Conservation (phyloP, 2,888 invertebrate species). For the Tetrapedia diversipes region DNA sequence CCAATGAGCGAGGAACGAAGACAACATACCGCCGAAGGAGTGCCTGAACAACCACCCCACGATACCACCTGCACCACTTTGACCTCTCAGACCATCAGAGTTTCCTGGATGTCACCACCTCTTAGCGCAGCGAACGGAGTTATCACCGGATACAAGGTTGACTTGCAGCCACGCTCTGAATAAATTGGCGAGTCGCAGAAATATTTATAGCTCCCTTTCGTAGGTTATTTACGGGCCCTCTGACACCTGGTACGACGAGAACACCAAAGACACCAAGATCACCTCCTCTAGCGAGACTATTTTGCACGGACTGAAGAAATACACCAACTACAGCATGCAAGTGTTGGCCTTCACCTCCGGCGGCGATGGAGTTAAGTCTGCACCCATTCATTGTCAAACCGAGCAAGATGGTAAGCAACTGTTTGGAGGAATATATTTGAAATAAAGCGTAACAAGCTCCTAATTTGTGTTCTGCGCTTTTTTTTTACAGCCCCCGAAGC, state of each 20-base stretch:
- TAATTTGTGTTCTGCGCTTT: not conserved
- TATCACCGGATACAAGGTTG: constrained; percentile 95
- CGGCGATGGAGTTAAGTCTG: constrained; percentile 95
- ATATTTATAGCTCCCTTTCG: constrained; percentile 15
- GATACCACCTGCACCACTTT: constrained; percentile 96
- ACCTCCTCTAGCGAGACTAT: constrained; percentile 96
- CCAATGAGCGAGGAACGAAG: constrained; percentile 94
- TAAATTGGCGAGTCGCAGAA: not conserved
- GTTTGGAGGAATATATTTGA: not conserved
- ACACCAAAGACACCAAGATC: constrained; percentile 94
- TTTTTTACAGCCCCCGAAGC: constrained; percentile 92
- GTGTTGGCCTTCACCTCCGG: constrained; percentile 97
- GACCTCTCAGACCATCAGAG: constrained; percentile 96
- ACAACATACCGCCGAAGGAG: constrained; percentile 97
- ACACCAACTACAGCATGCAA: constrained; percentile 98
- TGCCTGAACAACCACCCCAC: constrained; percentile 95
- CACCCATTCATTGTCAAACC: constrained; percentile 95
- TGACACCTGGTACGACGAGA: constrained; percentile 96
- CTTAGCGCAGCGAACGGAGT: constrained; percentile 96
- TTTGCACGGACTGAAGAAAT: constrained; percentile 96
- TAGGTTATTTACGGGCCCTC: constrained; percentile 94
- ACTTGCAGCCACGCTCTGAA: not conserved
- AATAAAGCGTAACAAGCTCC: not conserved
- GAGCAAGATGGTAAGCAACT: constrained; percentile 93
- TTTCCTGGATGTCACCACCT: constrained; percentile 97